Evolutionary conservation across 1,140 invertebrate genomes (phyloP).

Genomic region (Brachionus sp.): DNA sequence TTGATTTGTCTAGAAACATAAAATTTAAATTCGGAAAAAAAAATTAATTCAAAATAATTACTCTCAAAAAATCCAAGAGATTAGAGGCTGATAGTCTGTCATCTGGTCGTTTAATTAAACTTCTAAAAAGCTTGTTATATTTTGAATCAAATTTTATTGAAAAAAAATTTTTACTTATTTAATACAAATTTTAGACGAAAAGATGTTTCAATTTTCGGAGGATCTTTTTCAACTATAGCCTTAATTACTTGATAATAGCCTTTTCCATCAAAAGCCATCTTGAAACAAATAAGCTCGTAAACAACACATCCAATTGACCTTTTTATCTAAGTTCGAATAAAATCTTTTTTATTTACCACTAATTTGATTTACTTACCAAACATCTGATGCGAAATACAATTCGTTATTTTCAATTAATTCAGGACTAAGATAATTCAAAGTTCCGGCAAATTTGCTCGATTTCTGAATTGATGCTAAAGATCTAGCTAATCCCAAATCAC

Average conservation of each 20-base stretch:
- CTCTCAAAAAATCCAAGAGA: background rate
- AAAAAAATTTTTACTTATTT: background rate
- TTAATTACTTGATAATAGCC: conserved; percentile 32
- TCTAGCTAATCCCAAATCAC: background rate
- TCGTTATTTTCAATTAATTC: conserved; percentile 25
- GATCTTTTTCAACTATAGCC: conserved; percentile 24
- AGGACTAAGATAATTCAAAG: conserved; percentile 8
- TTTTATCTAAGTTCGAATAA: background rate
- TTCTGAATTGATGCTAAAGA: conserved; percentile 3
- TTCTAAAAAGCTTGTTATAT: background rate
- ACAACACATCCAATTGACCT: conserved; percentile 29
- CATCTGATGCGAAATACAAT: conserved; percentile 18
- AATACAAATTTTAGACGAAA: conserved; percentile 15
- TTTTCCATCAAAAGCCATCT: conserved; percentile 2
- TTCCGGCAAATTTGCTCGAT: conserved; percentile 19
- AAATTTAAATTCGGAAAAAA: background rate
- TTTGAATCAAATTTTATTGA: background rate
- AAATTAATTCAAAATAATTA: background rate
- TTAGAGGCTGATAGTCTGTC: background rate
- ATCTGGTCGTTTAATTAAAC: background rate
- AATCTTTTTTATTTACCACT: background rate
- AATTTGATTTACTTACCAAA: background rate
- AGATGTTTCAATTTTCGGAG: conserved; percentile 34
- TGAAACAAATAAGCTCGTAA: conserved; percentile 20
- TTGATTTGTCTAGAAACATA: background rate